Evolutionary conservation across 1,140 invertebrate genomes (phyloP).

Genomic region (Pachyrhynchus sulphureomaculatus): DNA sequence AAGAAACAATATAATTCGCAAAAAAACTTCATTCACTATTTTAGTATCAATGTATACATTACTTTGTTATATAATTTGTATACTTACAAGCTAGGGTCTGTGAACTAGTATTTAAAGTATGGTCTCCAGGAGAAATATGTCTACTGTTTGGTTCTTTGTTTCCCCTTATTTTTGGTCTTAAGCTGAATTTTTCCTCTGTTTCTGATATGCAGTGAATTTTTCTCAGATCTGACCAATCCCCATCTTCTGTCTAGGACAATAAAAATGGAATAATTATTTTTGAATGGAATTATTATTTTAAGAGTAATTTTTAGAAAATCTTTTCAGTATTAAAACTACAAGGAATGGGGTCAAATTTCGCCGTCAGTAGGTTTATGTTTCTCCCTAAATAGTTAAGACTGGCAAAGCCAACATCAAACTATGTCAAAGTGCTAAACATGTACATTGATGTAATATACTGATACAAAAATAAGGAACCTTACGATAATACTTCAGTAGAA

Average conservation of each 20-base stretch:
- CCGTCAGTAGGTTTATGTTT: too few relatives aligned
- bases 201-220: slow-evolving; percentile 41
- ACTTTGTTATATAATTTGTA: too few relatives aligned
- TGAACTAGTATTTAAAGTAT: slow-evolving; percentile 40
- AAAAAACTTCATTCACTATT: not conserved
- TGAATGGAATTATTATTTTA: not conserved
- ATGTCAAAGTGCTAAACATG: too few relatives aligned
- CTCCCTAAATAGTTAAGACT: too few relatives aligned
- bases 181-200: slow-evolving; percentile 36
- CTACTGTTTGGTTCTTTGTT: slow-evolving; percentile 34
- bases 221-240: slow-evolving; percentile 38
- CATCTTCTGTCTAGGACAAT: slow-evolving; percentile 45
- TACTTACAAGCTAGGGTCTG: slow-evolving; percentile 45
- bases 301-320: not conserved
- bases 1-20: too few relatives aligned
- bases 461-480: too few relatives aligned
- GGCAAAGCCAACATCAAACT: too few relatives aligned
- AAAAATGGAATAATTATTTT: not conserved
- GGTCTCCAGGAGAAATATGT: slow-evolving; percentile 34
- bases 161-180: slow-evolving; percentile 39
- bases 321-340: too few relatives aligned
- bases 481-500: too few relatives aligned
- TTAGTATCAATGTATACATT: not conserved
- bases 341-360: too few relatives aligned
- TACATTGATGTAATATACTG: too few relatives aligned